Evolutionary conservation across 1,140 invertebrate species (phyloP), one percentile per base, ranked within the genome.

Genomic region (Wiebesia pumilae): DNA sequence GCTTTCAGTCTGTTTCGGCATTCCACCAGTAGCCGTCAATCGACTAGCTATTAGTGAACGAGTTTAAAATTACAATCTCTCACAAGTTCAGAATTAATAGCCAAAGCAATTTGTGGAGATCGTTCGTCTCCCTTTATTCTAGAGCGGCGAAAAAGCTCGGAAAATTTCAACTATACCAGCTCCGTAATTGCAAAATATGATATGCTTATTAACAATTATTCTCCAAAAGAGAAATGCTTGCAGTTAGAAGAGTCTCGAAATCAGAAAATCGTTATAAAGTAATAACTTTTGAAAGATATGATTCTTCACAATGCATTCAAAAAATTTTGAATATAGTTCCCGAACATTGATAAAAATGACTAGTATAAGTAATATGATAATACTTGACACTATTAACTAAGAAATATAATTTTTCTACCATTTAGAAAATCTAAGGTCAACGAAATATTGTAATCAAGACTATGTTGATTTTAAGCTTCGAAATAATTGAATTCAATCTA

Each of bases 81-180:
- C 80, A 65, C 84, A 85, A 83, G 81, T 81, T 77, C 77, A n/a
- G 83, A 79, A 88, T 88, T 88, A 89, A 88, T 87, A 87, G 85
- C 80, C 77, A 40, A 54, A 81, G 69, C 84, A 88, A 89, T 89
- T 89, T 89, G 77, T 87, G 78, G 75, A 43, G 27, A 78, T 67
- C 54, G n/a, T 40, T 84, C 54, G 27, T 9, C 14, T 33, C 40
- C n/a, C 7, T 73, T 73, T 51, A 33, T 71, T 6, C 21, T 9
- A 10, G 1, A 33, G 33, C 47, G n/a, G 19, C 35, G 33, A 73
- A 83, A 73, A 43, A 27, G 19, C 69, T 38, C 27, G 69, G 21
- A 35, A 83, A 83, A 83, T 75, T 75, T 83, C 12, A 58, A 69
- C 35, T 35, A 7, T 6, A 7, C 47, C 3, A 65, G 33, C 19